Base-by-base conservation (phyloP, 2,113 vertebrate genomes). In the Hypanus sabinus region DNA sequence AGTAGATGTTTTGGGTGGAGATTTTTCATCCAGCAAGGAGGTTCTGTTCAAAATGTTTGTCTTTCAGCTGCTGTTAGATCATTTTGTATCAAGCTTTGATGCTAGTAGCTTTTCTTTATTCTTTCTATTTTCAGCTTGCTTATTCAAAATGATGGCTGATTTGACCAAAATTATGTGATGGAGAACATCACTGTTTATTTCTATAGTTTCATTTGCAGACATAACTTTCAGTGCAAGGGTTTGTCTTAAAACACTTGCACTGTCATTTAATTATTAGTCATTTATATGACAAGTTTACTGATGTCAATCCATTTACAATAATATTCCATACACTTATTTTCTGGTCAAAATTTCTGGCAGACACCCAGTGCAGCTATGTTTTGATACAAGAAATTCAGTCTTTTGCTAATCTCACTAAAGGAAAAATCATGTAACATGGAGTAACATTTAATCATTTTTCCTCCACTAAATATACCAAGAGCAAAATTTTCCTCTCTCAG, bases 401-500 rank as follows among this genome's bases (percentile, higher is more conserved):
- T n/a, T 36, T 90, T 90, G 57, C 85, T 90, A 65, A 90, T 90
- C n/a, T 90, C 62, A 90, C 85, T 90, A 60, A 36, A 33, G 85
- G 57, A 62, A 88, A 62, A 88, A 62, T 62, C 57, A 88, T 65
- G 57, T 62, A 65, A 12, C 30, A 18, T 85, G n/a, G 85, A 65
- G 9, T 16, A 4, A 18, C 30, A 68, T n/a, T 33, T n/a, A 90
- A 18, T 18, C 30, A 33, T 65, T 65, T 5, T 90, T 90, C 33
- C 27, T 11, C 79, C 79, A 46, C 22, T 60, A 60, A 57, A 83
- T 30, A 85, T 85, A 60, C 27, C 57, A 24, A 85, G 22, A 11
- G 10, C 46, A 27, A 55, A 57, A 30, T 60, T 30, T 85, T 57
- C 22, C 24, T 9, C 6, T 46, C 24, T 57, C 22, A 14, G n/a